Evolutionary conservation across 2,888 invertebrate genomes (phyloP).

Genomic region (Coremacera marginata): DNA sequence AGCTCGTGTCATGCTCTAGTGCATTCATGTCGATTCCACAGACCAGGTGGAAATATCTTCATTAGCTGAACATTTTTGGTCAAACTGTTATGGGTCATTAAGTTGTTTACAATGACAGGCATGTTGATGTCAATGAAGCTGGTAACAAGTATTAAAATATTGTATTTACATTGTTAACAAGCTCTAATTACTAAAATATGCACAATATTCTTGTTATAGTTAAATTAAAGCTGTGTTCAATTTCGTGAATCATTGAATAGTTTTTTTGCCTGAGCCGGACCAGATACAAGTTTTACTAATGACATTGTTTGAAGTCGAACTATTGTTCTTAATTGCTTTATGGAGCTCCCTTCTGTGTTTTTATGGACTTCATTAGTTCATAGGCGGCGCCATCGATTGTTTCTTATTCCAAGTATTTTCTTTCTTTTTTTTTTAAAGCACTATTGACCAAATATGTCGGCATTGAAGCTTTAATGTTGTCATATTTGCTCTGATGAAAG

Average conservation of each 20-base stretch:
- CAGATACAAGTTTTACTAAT: too few species aligned
- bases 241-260: too few species aligned
- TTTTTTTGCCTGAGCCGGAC: too few species aligned
- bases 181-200: constrained; percentile 2
- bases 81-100: not conserved
- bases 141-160: constrained; percentile 4
- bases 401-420: not conserved
- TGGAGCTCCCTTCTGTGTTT: not conserved
- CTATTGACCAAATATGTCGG: not conserved
- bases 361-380: constrained; percentile 2
- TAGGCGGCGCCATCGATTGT: not conserved
- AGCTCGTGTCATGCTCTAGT: constrained; percentile 5
- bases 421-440: not conserved
- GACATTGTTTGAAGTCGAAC: too few species aligned
- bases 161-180: constrained; percentile 27
- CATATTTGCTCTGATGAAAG: not conserved
- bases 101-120: not conserved
- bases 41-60: not conserved
- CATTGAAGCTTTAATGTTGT: not conserved
- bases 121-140: not conserved
- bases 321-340: not conserved
- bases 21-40: not conserved
- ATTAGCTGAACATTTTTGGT: constrained; percentile 13
- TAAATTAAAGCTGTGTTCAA: not conserved
- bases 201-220: not conserved